phyloP scores from a whole-genome alignment of 92 coral and sea anemone species.

The Pocillopora meandrina region DNA sequence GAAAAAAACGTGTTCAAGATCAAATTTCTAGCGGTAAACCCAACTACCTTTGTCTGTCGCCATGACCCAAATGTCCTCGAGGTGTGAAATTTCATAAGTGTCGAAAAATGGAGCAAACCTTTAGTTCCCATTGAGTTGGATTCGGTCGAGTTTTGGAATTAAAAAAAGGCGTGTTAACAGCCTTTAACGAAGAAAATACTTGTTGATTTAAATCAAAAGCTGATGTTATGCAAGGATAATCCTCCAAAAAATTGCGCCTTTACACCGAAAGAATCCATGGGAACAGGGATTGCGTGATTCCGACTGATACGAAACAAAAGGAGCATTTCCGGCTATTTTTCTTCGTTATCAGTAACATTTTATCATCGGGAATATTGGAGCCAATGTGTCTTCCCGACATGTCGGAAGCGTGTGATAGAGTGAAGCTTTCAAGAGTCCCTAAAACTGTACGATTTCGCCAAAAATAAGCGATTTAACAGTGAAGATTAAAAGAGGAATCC shows the following conservation, averaged over 20 bases:
- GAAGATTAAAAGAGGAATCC: background rate
- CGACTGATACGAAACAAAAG: conserved; percentile 7
- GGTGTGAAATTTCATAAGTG: conserved; percentile 11
- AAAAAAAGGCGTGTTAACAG: background rate
- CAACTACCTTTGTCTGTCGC: background rate
- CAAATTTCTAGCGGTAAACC: conserved; percentile 30
- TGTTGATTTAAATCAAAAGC: background rate
- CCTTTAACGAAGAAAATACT: background rate
- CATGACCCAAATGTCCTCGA: background rate
- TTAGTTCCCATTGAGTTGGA: background rate
- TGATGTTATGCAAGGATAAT: background rate
- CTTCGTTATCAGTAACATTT: conserved; percentile 51
- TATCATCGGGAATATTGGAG: conserved; percentile 55
- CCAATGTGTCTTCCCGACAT: conserved; percentile 31
- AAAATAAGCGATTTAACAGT: background rate
- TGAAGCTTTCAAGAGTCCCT: conserved; percentile 27
- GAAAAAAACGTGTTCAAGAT: conserved; percentile 24
- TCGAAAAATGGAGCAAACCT: background rate
- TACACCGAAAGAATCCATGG: background rate
- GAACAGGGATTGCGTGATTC: conserved; percentile 56
- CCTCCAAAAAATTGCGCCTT: background rate
- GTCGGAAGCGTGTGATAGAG: conserved; percentile 34
- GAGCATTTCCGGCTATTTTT: conserved; percentile 48
- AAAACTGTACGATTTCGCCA: background rate
- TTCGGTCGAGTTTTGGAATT: background rate